Evolutionary conservation across 2,797 vertebrate genomes (phyloP), one percentile per base, ranked within the genome.

Genomic region (Lagodon rhomboides): DNA sequence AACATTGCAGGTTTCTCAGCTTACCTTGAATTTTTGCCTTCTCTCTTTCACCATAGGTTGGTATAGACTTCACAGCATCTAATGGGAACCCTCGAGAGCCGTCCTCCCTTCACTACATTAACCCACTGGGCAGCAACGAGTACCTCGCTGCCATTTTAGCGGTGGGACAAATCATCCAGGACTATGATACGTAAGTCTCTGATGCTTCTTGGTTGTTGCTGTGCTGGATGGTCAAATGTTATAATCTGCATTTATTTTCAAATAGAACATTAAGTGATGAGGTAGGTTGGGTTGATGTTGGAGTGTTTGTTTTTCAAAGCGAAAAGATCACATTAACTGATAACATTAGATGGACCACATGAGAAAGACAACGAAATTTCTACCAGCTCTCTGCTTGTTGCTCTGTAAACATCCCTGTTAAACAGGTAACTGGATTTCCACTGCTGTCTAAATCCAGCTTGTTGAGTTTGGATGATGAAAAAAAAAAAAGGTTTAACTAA

Each of bases 11-110:
- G 43, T 82, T 34, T 58, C 44, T 15, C 12, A 16, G 2, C 34
- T 8, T 4, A 62, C 20, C 12, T 62, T 41, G 64, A 4, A 62
- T 73, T 8, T 41, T 3, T 58, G 64, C 18, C 56, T 23, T 70
- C 47, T 79, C 22, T 89, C 12, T 77, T 0, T 86, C 65, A 79
- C 58, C 23, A 49, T 85, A 99, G 98, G 98, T 99, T 12, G 98
- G 98, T 44, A 99, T 99, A 68, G 98, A 99, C 94, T 99, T 99
- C 93, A 99, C 98, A 22, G 98, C 98, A 34, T 99, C 98, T 84
- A 99, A 99, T 0, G 98, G 98, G 79, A 99, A 97, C 85, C 97
- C 98, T 0, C 93, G 97, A 0, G 98, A 99, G 81, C 95, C 97
- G 2, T 97, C 97, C 15, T 99, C 98, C 65, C 95, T 99, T 87